Percentiles rank a stretch among this genome's conserved stretches.
These are phyloP conservation scores for Callyntrura guangdongensis DNA, from an alignment of 2,888 invertebrate genomes.

Conservation along the genomic window DNA sequence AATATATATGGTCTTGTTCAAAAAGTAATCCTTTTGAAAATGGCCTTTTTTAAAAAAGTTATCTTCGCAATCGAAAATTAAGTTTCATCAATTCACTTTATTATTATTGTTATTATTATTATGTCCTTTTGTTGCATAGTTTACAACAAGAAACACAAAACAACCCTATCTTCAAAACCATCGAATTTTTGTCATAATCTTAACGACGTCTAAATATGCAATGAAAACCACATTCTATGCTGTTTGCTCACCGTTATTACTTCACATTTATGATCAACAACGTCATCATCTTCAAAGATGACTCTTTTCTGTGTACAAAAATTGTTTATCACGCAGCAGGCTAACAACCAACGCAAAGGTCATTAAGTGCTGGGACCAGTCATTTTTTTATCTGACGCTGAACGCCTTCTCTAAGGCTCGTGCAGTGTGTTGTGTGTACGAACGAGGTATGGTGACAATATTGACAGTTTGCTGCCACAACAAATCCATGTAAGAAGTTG, in stretches of 20 bases:
- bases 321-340: constrained; percentile 19
- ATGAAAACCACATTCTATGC: constrained; percentile 16
- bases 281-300: constrained; percentile 37
- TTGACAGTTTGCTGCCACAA: constrained; percentile 54
- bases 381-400: not conserved
- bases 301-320: not conserved
- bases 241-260: constrained; percentile 7
- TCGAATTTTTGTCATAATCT: constrained; percentile 50
- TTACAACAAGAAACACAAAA: constrained; percentile 13
- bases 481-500: constrained; percentile 15
- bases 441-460: constrained; percentile 22
- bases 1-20: constrained; percentile 25
- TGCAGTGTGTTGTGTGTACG: too few species aligned
- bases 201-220: constrained; percentile 46
- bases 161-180: constrained; percentile 3
- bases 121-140: not conserved
- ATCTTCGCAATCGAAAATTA: constrained; percentile 44
- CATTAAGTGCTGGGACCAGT: constrained; percentile 21
- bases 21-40: constrained; percentile 41
- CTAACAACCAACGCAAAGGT: constrained; percentile 44
- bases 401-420: constrained; percentile 7
- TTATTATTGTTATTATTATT: constrained; percentile 17
- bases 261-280: constrained; percentile 22
- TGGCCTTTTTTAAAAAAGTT: not conserved
- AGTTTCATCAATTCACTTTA: constrained; percentile 46